phyloP scores from a whole-genome alignment of 1,140 invertebrate species.

The Drosophila sulfurigaster region DNA sequence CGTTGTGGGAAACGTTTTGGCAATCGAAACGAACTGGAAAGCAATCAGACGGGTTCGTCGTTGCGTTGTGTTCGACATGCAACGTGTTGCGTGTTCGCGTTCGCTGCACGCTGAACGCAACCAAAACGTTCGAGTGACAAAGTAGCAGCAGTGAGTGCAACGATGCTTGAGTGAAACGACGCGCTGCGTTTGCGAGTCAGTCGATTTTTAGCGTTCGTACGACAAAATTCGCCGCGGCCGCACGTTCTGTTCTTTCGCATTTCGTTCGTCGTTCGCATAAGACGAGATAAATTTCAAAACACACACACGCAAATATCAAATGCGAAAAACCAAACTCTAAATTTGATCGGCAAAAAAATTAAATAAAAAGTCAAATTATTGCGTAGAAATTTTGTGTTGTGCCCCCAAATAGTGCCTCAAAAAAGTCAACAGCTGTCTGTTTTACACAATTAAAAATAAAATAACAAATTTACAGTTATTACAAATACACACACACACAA shows the following conservation, averaged over 20 bases:
- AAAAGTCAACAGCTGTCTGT: constrained; percentile 7
- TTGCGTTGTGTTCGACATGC: background rate
- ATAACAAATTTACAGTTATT: constrained; percentile 40
- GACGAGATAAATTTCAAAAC: background rate
- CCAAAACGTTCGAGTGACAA: constrained; percentile 38
- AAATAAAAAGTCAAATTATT: background rate
- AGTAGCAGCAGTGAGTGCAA: constrained; percentile 17
- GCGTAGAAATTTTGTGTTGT: constrained; percentile 20
- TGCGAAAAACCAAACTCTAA: constrained; percentile 3
- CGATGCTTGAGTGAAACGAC: constrained; percentile 63
- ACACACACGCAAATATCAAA: background rate
- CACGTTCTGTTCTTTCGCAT: constrained; percentile 48
- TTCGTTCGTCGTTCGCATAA: constrained; percentile 42
- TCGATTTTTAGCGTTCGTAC: constrained; percentile 75
- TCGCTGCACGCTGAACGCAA: constrained; percentile 23
- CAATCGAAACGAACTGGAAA: constrained; percentile 34
- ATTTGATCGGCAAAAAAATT: background rate
- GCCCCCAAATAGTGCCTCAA: constrained; percentile 34
- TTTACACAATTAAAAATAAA: background rate
- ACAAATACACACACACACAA: constrained; percentile 3
- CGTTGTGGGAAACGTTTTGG: constrained; percentile 3
- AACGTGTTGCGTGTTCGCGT: constrained; percentile 9
- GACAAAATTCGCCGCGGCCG: constrained; percentile 57
- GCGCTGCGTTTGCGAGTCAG: constrained; percentile 68
- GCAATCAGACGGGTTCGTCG: constrained; percentile 13